Conservation (phyloP, 2,113 vertebrate genomes). For the Pelobates fuscus region DNA sequence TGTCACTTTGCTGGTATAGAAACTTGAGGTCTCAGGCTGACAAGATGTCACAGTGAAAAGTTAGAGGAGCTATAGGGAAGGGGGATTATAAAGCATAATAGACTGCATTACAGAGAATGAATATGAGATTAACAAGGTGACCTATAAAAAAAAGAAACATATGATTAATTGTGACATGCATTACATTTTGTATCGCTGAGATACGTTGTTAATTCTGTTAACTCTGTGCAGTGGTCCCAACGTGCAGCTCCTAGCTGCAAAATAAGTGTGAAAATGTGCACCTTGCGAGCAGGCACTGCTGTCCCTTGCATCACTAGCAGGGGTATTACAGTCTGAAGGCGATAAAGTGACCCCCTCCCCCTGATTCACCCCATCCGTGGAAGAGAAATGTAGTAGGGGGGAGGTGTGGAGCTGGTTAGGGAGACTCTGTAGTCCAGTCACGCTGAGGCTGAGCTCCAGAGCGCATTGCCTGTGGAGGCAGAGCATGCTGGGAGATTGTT, state of each 20-base stretch:
- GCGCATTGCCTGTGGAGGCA: conserved; percentile 42
- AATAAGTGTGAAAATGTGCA: neutral
- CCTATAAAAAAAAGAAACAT: too few species aligned
- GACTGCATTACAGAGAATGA: too few species aligned
- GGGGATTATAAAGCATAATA: neutral
- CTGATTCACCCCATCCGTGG: neutral
- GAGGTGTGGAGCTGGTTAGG: conserved; percentile 25
- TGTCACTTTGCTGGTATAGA: neutral
- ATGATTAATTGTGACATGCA: too few species aligned
- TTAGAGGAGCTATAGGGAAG: neutral
- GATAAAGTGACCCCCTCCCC: neutral
- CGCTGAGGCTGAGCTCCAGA: conserved; percentile 45
- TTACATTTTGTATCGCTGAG: too few species aligned
- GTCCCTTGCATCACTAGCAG: neutral
- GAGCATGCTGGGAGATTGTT: conserved; percentile 43
- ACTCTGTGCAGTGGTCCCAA: too few species aligned
- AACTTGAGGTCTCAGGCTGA: neutral
- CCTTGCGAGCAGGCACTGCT: neutral
- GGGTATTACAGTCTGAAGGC: conserved; percentile 5
- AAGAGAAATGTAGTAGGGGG: conserved; percentile 7
- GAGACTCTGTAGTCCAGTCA: conserved; percentile 46
- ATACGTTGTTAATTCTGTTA: too few species aligned
- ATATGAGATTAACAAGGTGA: too few species aligned
- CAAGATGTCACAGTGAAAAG: neutral
- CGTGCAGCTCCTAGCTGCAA: neutral